These are phyloP conservation scores for Hippocampus mohnikei DNA, from an alignment of 2,113 vertebrate genomes.

Conservation along the genomic window DNA sequence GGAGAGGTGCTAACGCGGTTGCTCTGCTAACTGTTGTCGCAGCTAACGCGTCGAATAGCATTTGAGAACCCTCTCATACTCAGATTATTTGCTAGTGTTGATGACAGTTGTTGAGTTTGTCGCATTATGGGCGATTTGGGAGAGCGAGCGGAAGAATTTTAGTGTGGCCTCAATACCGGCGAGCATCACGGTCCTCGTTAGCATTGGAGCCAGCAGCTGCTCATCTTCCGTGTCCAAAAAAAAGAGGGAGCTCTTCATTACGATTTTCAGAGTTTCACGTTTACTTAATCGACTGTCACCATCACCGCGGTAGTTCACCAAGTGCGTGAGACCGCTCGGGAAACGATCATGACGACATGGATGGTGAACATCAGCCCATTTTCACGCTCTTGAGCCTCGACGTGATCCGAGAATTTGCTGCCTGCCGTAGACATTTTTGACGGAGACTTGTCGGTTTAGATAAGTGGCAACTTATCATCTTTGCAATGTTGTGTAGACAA, in stretches of 20 bases:
- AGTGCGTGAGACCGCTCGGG: no score
- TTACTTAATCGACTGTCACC: background rate
- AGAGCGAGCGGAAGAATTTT: background rate
- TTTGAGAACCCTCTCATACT: background rate
- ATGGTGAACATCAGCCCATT: background rate
- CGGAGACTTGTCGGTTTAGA: background rate
- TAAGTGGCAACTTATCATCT: background rate
- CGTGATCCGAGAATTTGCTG: no score
- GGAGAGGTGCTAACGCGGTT: slow-evolving; percentile 5
- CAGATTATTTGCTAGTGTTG: background rate
- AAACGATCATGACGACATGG: background rate
- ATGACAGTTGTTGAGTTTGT: background rate
- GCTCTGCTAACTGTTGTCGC: slow-evolving; percentile 15
- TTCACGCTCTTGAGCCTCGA: background rate
- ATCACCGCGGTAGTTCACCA: no score
- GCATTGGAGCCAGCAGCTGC: background rate
- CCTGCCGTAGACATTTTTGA: background rate
- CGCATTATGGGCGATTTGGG: background rate
- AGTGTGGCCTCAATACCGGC: background rate
- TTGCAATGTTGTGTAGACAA: background rate
- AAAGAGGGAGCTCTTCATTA: background rate
- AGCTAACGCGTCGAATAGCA: background rate
- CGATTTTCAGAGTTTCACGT: background rate
- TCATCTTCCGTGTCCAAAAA: background rate
- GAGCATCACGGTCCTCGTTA: background rate